These are phyloP conservation scores for Patella depressa DNA, from an alignment of 2,888 invertebrate species.

Conservation along the genomic window DNA sequence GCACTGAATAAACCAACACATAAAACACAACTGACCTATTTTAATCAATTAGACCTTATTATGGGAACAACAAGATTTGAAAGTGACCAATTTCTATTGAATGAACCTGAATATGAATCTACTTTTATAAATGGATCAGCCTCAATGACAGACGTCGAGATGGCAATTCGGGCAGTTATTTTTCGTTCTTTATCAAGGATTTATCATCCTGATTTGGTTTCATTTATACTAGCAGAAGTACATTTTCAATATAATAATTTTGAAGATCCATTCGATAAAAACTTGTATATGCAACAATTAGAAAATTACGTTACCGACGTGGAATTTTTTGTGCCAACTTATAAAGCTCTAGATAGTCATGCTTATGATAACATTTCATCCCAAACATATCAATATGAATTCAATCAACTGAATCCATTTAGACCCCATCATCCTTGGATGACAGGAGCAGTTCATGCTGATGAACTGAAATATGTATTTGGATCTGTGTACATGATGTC, in stretches of 20 bases:
- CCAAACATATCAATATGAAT: background rate
- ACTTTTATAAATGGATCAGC: background rate
- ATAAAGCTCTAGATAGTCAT: background rate
- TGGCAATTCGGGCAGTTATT: background rate
- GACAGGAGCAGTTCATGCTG: background rate
- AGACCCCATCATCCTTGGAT: background rate
- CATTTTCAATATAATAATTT: background rate
- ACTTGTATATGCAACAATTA: background rate
- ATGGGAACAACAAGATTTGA: background rate
- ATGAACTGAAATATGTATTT: background rate
- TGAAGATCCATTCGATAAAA: background rate
- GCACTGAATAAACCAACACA: background rate
- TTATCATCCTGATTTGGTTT: background rate
- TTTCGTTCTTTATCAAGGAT: background rate
- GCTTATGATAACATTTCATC: background rate
- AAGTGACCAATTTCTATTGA: background rate
- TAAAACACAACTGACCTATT: background rate
- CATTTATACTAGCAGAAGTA: background rate
- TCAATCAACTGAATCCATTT: constrained; percentile 3
- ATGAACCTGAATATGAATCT: background rate
- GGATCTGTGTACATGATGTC: background rate
- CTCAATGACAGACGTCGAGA: background rate
- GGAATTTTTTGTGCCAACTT: background rate
- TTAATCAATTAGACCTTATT: background rate
- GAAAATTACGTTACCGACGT: background rate